Conservation (phyloP, 1,140 invertebrate species). For the Trachymyrmex septentrionalis region DNA sequence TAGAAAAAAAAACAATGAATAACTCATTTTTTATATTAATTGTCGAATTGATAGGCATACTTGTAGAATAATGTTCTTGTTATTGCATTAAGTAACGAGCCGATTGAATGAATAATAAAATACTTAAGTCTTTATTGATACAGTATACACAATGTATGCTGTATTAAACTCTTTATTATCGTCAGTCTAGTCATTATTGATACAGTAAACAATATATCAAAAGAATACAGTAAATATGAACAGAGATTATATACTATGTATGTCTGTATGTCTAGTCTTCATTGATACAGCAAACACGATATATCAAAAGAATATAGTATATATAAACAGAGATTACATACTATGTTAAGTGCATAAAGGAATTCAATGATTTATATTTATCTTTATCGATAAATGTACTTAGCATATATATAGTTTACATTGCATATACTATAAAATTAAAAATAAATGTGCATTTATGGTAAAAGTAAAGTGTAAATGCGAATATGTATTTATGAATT, state of each 20-base stretch:
- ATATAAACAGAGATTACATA: background rate
- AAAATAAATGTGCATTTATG: no score
- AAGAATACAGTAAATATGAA: background rate
- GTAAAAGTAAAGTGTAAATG: no score
- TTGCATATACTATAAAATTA: no score
- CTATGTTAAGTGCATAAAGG: no score
- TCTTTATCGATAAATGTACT: no score
- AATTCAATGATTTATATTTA: no score
- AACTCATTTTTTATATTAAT: background rate
- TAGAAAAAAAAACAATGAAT: conserved; percentile 1
- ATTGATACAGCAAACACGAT: background rate
- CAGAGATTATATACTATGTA: background rate
- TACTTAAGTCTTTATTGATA: conserved; percentile 11
- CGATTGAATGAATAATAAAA: conserved; percentile 7
- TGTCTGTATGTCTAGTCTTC: background rate
- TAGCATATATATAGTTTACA: no score
- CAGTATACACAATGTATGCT: background rate
- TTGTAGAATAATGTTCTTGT: background rate
- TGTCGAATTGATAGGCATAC: background rate
- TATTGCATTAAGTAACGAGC: background rate
- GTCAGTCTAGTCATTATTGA: background rate
- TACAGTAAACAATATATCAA: background rate
- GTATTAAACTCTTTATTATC: background rate
- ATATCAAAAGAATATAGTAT: background rate
- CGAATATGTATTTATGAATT: background rate